Evolutionary conservation across 2,797 vertebrate species (phyloP), one percentile per base, ranked within the genome.

Genomic region (Macropodus opercularis): DNA sequence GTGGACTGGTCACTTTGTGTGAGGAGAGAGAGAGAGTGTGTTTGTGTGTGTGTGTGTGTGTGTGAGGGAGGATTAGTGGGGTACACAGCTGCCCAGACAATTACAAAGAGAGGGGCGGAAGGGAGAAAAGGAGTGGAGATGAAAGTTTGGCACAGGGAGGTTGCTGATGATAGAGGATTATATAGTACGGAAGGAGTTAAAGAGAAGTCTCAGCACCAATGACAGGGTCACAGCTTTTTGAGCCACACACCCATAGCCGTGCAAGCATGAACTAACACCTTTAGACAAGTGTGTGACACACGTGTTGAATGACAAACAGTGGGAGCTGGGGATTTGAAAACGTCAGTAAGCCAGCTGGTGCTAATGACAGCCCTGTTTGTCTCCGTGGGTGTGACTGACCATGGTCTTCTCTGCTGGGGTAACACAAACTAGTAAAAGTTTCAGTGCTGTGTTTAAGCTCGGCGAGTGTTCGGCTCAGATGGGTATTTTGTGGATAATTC

Each of bases 111-210:
- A 44, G 47, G 32, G 65, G 44, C 44, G 12, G 51, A 62, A 19
- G 53, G 52, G 54, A n/a, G n/a, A 59, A 51, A 41, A 57, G 65
- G 59, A 82, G 64, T 57, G 50, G 61, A 83, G 84, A 84, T 86
- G 77, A 89, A 89, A 85, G 85, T 48, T 24, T 77, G 69, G 56
- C 42, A 36, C 32, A 36, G 6, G 35, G 78, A 81, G 72, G 76
- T n/a, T 56, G 80, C 65, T 74, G 79, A 84, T 84, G 73, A 80
- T 29, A 39, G 72, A 81, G 79, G 83, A 86, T 90, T 87, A 86
- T 44, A 60, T 49, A 39, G 72, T 46, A 76, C 74, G 43, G 46
- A 57, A 40, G 62, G 69, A 59, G n/a, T 51, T 36, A 59, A 72
- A 72, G 72, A 27, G 47, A 72, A 72, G 55, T 69, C 71, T 69